Evolutionary conservation across 2,888 invertebrate genomes (phyloP).

Genomic region (Coleophora deauratella): DNA sequence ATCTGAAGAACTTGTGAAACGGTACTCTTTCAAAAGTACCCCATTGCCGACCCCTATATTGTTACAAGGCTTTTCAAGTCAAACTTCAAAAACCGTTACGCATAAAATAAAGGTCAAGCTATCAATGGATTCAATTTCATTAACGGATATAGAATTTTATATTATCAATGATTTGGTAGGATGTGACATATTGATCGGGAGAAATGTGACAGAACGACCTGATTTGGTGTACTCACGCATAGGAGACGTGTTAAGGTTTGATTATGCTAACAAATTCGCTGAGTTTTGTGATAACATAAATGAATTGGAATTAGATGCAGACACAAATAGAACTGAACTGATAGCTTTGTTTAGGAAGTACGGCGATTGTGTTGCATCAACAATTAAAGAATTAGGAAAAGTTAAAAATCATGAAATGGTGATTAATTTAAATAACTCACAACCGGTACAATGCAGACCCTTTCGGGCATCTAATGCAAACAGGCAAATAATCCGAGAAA

Average conservation of each 20-base stretch:
- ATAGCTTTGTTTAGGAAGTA: too few species aligned
- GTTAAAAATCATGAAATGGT: conserved; percentile 10
- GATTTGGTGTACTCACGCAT: not conserved
- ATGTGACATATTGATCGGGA: conserved; percentile 1
- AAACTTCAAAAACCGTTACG: not conserved
- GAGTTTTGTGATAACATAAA: conserved; percentile 7
- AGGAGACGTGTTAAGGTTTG: conserved; percentile 11
- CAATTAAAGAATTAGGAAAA: too few species aligned
- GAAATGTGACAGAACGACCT: conserved; percentile 1
- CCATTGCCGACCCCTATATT: not conserved
- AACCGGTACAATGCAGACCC: conserved; percentile 13
- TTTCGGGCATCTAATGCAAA: conserved; percentile 11
- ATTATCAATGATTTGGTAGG: not conserved
- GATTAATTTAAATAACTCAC: conserved; percentile 6
- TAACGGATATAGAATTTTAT: not conserved
- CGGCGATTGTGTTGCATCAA: too few species aligned
- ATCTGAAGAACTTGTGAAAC: not conserved
- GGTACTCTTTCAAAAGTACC: not conserved
- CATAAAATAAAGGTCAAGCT: not conserved
- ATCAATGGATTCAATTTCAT: not conserved
- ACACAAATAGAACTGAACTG: too few species aligned
- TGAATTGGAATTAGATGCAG: conserved; percentile 10
- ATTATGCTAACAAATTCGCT: conserved; percentile 6
- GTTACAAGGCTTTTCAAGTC: not conserved
- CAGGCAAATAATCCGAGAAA: conserved; percentile 11